Evolutionary conservation across 2,113 vertebrate genomes (phyloP).

Genomic region (Strix aluco): DNA sequence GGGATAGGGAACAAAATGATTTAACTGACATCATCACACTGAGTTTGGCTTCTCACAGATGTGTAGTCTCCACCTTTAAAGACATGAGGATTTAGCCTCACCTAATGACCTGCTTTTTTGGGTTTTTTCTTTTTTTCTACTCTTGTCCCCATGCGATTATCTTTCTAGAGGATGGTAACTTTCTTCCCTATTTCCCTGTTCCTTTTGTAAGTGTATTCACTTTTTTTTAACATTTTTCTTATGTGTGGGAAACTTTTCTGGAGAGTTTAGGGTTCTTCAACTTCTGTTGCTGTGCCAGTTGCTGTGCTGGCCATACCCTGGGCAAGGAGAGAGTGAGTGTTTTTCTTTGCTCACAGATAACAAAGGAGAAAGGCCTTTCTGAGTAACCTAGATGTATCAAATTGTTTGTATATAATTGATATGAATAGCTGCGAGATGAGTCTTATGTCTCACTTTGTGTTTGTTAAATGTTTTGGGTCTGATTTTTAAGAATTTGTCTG

Average conservation of each 20-base stretch:
- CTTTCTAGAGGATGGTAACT: not conserved
- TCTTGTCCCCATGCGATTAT: not conserved
- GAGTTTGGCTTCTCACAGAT: not conserved
- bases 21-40: not conserved
- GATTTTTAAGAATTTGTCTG: not conserved
- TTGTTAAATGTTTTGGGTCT: not conserved
- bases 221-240: not conserved
- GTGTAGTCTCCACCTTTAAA: not conserved
- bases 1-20: not conserved
- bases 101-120: not conserved
- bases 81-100: not conserved
- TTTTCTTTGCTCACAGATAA: not conserved
- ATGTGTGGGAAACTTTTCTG: not conserved
- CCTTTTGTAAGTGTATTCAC: not conserved
- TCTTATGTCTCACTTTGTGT: not conserved
- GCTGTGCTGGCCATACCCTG: not conserved
- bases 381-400: not conserved
- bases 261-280: not conserved
- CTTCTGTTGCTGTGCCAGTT: not conserved
- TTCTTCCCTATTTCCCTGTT: not conserved
- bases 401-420: not conserved
- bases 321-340: not conserved
- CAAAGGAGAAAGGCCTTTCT: not conserved
- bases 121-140: too few relatives aligned
- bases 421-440: not conserved